These are phyloP conservation scores for Halictus rubicundus DNA, from an alignment of 1,140 invertebrate genomes.

Conservation along the genomic window DNA sequence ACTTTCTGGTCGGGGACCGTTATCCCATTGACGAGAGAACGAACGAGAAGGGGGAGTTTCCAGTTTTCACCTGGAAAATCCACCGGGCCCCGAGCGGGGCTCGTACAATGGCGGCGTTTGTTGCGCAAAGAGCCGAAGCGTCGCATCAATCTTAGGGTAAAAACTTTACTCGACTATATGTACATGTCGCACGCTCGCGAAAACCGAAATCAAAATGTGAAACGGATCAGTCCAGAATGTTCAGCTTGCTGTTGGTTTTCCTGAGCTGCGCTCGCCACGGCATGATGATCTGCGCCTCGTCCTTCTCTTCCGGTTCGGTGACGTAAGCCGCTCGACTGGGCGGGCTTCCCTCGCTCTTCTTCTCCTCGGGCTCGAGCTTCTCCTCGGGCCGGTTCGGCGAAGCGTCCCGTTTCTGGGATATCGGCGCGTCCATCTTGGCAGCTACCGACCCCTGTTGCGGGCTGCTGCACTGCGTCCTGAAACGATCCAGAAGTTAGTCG, in stretches of 20 bases:
- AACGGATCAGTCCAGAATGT: slow-evolving; percentile 86
- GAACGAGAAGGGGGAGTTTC: not conserved
- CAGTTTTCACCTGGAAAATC: not conserved
- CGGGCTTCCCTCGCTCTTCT: slow-evolving; percentile 64
- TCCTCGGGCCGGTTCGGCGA: slow-evolving; percentile 50
- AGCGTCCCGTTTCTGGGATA: slow-evolving; percentile 48
- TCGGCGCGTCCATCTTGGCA: slow-evolving; percentile 69
- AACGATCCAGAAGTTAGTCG: not conserved
- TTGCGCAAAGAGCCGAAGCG: not conserved
- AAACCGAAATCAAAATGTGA: not conserved
- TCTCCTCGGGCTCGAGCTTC: slow-evolving; percentile 64
- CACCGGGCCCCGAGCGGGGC: too few species aligned
- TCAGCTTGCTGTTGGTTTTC: slow-evolving; percentile 93
- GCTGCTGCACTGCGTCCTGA: slow-evolving; percentile 31
- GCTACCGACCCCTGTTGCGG: slow-evolving; percentile 34
- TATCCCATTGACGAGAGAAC: not conserved
- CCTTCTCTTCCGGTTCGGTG: slow-evolving; percentile 38
- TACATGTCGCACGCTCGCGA: slow-evolving; percentile 8
- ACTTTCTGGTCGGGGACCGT: not conserved
- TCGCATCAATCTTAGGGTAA: not conserved
- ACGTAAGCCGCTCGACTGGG: not conserved
- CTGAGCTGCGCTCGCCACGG: slow-evolving; percentile 93
- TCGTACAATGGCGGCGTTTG: too few species aligned
- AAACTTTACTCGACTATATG: slow-evolving; percentile 40
- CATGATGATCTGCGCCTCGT: slow-evolving; percentile 86